Evolutionary conservation across 2,113 vertebrate genomes (phyloP).

Genomic region (Gymnogyps californianus): DNA sequence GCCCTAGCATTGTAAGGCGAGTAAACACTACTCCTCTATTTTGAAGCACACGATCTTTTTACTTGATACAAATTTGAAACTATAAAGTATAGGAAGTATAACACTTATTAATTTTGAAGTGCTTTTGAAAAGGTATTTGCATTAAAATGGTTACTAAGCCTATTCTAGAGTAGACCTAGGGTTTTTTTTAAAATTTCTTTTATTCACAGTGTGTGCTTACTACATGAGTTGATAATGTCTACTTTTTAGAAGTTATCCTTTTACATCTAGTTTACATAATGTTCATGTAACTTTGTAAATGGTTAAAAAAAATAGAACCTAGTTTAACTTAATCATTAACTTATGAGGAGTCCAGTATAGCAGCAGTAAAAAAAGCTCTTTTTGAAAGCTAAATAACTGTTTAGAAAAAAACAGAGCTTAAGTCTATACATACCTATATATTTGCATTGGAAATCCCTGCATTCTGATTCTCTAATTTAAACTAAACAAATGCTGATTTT

Average conservation of each 20-base stretch:
- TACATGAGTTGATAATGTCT: neutral
- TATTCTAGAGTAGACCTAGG: neutral
- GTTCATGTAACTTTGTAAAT: neutral
- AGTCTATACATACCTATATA: neutral
- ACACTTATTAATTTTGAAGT: neutral
- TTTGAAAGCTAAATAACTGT: neutral
- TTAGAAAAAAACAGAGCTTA: neutral
- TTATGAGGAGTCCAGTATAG: neutral
- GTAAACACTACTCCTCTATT: neutral
- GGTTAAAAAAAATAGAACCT: neutral
- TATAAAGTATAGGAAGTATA: neutral
- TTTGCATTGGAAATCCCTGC: neutral
- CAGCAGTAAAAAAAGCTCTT: neutral
- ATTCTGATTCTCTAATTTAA: neutral
- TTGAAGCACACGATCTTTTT: neutral
- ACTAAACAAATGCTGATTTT: slow-evolving; percentile 6
- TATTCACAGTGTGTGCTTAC: neutral
- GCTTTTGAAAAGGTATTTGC: neutral
- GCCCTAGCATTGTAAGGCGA: fast-evolving
- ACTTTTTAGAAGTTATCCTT: neutral
- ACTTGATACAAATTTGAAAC: neutral
- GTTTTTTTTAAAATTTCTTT: neutral
- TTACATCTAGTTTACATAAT: neutral
- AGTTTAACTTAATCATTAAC: neutral
- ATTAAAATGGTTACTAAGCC: neutral